Evolutionary conservation across 92 coral and sea anemone species (phyloP).

Genomic region (Zoanthus solanderi): DNA sequence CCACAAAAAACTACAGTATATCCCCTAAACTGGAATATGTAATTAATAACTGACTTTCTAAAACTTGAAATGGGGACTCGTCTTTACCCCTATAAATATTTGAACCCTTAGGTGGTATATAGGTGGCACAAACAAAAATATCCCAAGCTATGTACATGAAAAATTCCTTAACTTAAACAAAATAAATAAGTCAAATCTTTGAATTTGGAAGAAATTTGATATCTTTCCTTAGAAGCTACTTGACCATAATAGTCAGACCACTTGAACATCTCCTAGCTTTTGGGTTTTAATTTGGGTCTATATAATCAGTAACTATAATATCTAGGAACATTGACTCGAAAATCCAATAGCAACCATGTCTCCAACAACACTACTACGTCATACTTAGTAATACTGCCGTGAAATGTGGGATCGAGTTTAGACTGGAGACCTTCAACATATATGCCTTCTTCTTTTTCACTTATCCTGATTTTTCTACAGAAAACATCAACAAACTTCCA

Average conservation of each 20-base stretch:
- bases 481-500: too few relatives aligned
- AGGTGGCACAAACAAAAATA: neutral
- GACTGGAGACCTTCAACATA: too few relatives aligned
- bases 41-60: constrained; percentile 1
- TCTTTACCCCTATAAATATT: neutral
- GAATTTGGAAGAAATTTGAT: neutral
- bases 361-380: too few relatives aligned
- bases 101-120: neutral
- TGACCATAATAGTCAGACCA: neutral
- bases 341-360: too few relatives aligned
- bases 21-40: neutral
- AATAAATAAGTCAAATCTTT: neutral
- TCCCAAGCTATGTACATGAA: neutral
- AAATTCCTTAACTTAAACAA: neutral
- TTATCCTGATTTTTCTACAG: too few relatives aligned
- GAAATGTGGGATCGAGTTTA: too few relatives aligned
- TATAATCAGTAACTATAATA: neutral
- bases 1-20: neutral
- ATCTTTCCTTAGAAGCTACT: neutral
- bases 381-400: too few relatives aligned
- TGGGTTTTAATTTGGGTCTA: neutral
- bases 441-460: too few relatives aligned
- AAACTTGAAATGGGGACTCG: neutral
- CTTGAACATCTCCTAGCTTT: neutral
- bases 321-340: too few relatives aligned